These are phyloP conservation scores for Entomyzon cyanotis DNA, from an alignment of 2,113 vertebrate species.

Conservation along the genomic window DNA sequence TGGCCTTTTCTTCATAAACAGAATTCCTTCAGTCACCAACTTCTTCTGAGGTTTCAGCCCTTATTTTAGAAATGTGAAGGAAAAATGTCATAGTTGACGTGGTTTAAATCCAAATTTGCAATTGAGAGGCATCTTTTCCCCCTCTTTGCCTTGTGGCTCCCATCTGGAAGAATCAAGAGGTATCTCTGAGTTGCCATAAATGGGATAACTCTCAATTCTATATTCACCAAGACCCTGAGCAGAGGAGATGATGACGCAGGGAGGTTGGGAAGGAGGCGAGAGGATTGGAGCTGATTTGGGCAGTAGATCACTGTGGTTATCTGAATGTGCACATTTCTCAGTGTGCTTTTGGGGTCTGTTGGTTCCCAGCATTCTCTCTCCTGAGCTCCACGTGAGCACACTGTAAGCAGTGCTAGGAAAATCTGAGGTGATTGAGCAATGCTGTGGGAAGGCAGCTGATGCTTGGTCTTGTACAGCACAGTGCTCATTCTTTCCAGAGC, in stretches of 20 bases:
- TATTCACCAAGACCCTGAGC: not conserved
- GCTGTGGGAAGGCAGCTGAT: rapidly evolving
- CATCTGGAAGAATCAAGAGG: not conserved
- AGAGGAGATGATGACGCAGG: not conserved
- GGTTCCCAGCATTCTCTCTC: not conserved
- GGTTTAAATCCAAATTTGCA: not conserved
- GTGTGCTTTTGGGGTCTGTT: not conserved
- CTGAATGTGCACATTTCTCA: rapidly evolving
- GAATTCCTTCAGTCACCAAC: not conserved
- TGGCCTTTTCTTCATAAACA: not conserved
- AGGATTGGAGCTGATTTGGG: not conserved
- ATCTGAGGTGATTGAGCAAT: rapidly evolving
- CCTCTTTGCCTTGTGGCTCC: not conserved
- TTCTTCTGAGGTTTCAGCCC: not conserved
- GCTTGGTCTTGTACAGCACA: rapidly evolving
- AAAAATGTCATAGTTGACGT: not conserved
- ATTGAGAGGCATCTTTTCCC: not conserved
- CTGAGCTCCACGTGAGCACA: rapidly evolving
- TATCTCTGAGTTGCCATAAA: not conserved
- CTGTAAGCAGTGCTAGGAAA: not conserved
- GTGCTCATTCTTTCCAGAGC: not conserved
- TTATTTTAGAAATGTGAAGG: not conserved
- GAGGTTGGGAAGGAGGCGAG: not conserved
- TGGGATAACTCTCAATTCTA: not conserved
- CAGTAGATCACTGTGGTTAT: not conserved